A percentile compares a stretch with the other conserved stretches of the same genome.
These are phyloP conservation scores for Rhinolophus ferrumequinum DNA, from an alignment of 2,113 vertebrate species.

Conservation along the genomic window DNA sequence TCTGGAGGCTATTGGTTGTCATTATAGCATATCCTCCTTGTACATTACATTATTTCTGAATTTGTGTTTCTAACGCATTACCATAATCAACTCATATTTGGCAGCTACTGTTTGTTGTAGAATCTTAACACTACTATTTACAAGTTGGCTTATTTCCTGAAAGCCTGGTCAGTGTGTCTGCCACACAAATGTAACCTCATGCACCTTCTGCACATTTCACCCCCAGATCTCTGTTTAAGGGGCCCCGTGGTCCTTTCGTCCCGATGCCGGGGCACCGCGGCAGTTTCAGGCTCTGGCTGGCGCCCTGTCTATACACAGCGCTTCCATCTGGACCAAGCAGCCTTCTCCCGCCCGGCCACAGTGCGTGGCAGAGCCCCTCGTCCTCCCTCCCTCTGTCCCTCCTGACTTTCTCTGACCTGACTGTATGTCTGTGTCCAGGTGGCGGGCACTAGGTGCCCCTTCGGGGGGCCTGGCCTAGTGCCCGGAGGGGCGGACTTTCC, in stretches of 20 bases:
- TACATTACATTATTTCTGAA: neutral
- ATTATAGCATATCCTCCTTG: neutral
- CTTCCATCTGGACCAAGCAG: no score
- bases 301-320: no score
- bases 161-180: accelerated
- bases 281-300: no score
- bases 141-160: no score
- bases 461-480: accelerated
- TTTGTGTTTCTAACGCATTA: neutral
- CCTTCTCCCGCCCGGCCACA: no score
- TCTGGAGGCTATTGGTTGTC: no score
- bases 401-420: no score
- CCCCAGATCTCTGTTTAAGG: no score
- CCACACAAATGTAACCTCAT: accelerated
- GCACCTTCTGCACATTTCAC: neutral
- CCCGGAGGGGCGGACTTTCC: neutral
- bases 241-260: no score
- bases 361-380: accelerated
- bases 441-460: no score
- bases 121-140: accelerated
- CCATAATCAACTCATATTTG: neutral
- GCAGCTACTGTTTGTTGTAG: neutral
- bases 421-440: no score
- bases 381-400: neutral
- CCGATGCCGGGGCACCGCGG: no score